These are phyloP conservation scores for Pygocentrus nattereri DNA, from an alignment of 2,797 vertebrate species.

Conservation along the genomic window DNA sequence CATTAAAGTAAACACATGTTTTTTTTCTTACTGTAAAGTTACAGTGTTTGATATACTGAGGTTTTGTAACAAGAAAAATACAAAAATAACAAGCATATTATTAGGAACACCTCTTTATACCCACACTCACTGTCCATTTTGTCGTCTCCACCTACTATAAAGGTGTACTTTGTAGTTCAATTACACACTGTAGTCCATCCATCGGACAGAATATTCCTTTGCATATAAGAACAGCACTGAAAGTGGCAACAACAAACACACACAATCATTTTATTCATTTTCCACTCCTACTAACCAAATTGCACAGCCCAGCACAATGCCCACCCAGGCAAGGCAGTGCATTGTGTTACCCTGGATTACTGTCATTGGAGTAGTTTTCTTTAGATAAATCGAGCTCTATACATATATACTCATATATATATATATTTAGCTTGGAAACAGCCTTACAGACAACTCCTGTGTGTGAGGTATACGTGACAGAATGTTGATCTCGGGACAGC, in stretches of 20 bases:
- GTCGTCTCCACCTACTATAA: too few relatives aligned
- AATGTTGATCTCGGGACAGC: slow-evolving; percentile 41
- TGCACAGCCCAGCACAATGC: slow-evolving; percentile 22
- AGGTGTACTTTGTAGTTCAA: too few relatives aligned
- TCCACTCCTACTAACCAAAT: slow-evolving; percentile 23
- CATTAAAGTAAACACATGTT: too few relatives aligned
- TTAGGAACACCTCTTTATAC: too few relatives aligned
- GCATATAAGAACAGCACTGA: not conserved
- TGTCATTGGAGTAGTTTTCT: slow-evolving; percentile 38
- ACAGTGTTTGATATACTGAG: too few relatives aligned
- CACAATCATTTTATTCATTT: slow-evolving; percentile 9
- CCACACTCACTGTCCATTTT: too few relatives aligned
- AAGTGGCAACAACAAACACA: not conserved
- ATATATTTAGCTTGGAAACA: slow-evolving; percentile 33
- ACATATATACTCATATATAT: too few relatives aligned
- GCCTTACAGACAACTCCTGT: slow-evolving; percentile 6
- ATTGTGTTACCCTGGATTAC: slow-evolving; percentile 42
- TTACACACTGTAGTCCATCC: too few relatives aligned
- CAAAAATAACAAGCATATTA: too few relatives aligned
- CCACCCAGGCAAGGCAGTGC: slow-evolving; percentile 4
- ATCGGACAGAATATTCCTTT: too few relatives aligned
- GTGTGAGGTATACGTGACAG: slow-evolving; percentile 27
- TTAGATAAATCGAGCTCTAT: slow-evolving; percentile 12
- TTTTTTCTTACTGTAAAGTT: too few relatives aligned
- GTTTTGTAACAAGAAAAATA: too few relatives aligned